Evolutionary conservation across 2,797 vertebrate species (phyloP).

Genomic region (Danio kyathit): DNA sequence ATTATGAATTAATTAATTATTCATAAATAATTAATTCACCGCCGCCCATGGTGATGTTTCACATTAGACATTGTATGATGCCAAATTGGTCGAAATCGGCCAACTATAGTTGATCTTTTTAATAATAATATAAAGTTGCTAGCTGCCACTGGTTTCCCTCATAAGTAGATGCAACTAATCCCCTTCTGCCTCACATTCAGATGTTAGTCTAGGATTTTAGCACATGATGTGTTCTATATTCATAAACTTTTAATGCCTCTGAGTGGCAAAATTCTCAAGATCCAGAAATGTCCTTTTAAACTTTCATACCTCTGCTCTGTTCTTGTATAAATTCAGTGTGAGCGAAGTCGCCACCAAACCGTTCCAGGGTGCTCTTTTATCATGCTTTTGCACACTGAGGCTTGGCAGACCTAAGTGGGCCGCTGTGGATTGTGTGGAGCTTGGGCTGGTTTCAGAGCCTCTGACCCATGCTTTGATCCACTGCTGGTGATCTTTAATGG

Average conservation of each 20-base stretch:
- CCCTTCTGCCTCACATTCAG: slow-evolving; percentile 41
- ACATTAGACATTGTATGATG: too few species aligned
- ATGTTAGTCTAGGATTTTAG: slow-evolving; percentile 26
- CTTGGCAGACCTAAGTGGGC: slow-evolving; percentile 40
- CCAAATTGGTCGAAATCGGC: too few species aligned
- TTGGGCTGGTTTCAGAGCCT: slow-evolving; percentile 48
- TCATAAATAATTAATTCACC: too few species aligned
- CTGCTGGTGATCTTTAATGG: slow-evolving; percentile 54
- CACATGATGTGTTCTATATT: slow-evolving; percentile 23
- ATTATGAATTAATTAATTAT: too few species aligned
- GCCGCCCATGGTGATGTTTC: too few species aligned
- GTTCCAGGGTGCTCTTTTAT: slow-evolving; percentile 54
- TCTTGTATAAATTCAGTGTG: slow-evolving; percentile 34
- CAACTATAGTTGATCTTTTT: too few species aligned
- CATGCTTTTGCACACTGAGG: slow-evolving; percentile 36
- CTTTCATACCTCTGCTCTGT: slow-evolving; percentile 34
- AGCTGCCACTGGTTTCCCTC: not conserved
- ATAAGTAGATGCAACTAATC: slow-evolving; percentile 14
- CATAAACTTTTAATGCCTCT: slow-evolving; percentile 39
- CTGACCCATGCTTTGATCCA: slow-evolving; percentile 62
- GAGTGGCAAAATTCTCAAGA: slow-evolving; percentile 6
- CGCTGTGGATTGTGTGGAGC: slow-evolving; percentile 41
- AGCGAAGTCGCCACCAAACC: slow-evolving; percentile 19
- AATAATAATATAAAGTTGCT: not conserved
- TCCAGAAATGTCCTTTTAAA: slow-evolving; percentile 37